Conservation (phyloP, 1,140 invertebrate genomes). For the Drosophila insularis region DNA sequence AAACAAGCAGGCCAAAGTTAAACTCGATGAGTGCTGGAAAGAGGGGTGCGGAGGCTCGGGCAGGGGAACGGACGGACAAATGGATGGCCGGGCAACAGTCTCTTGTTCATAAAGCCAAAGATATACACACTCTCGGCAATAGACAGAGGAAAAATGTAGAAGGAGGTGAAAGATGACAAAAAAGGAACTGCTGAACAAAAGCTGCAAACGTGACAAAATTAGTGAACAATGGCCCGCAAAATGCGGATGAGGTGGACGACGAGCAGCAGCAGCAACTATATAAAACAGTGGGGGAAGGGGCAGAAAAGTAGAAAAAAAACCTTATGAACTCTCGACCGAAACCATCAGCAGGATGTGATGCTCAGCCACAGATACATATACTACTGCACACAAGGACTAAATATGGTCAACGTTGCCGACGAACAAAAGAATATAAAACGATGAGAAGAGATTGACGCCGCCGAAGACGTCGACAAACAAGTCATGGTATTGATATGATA, state of each 20-base stretch:
- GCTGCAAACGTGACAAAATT: conserved; percentile 81
- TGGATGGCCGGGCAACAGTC: conserved; percentile 21
- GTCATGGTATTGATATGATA: conserved; percentile 3
- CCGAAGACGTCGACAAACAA: conserved; percentile 45
- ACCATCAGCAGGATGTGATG: conserved; percentile 50
- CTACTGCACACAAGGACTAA: conserved; percentile 40
- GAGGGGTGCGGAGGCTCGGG: too few relatives aligned
- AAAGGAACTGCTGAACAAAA: conserved; percentile 65
- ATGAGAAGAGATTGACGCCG: conserved; percentile 37
- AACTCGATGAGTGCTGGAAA: conserved; percentile 13
- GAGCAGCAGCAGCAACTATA: not conserved
- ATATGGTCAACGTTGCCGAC: conserved; percentile 72
- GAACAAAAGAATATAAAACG: conserved; percentile 65
- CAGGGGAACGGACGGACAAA: conserved; percentile 13
- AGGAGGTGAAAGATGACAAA: conserved; percentile 57
- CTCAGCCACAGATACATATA: conserved; percentile 42
- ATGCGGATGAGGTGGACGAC: conserved; percentile 42
- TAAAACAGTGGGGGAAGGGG: not conserved
- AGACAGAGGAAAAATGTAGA: conserved; percentile 5
- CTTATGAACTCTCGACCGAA: conserved; percentile 60
- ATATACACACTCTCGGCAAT: conserved; percentile 20
- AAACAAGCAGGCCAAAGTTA: conserved; percentile 34
- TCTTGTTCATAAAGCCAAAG: conserved; percentile 35
- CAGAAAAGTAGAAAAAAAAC: conserved; percentile 19
- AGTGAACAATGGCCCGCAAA: conserved; percentile 71